Evolutionary conservation across 2,888 invertebrate species (phyloP).

Genomic region (Aleiodes alternator): DNA sequence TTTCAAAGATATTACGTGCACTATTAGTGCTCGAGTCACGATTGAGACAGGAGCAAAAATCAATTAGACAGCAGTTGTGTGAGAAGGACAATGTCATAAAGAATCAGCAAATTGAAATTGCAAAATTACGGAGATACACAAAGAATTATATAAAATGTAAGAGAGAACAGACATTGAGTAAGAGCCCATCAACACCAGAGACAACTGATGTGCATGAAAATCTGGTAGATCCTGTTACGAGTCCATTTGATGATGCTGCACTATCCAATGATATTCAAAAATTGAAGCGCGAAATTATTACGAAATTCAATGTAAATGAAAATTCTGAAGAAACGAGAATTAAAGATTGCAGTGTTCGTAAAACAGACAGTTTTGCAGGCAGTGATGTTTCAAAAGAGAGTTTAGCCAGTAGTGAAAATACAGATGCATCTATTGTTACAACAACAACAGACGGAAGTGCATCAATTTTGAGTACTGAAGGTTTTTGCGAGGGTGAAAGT

Average conservation of each 20-base stretch:
- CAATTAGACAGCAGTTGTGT: conserved; percentile 81
- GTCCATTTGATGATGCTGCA: conserved; percentile 55
- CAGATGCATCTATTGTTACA: conserved; percentile 81
- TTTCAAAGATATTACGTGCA: conserved; percentile 83
- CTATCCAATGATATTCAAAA: conserved; percentile 68
- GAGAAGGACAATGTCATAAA: conserved; percentile 85
- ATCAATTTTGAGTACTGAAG: conserved; percentile 71
- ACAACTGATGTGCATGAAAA: conserved; percentile 61
- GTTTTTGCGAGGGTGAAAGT: conserved; percentile 73
- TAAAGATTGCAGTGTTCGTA: conserved; percentile 63
- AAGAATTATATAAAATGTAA: conserved; percentile 80
- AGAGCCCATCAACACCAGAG: conserved; percentile 17
- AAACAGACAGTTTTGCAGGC: conserved; percentile 72
- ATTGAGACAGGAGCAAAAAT: conserved; percentile 84
- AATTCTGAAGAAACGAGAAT: conserved; percentile 38
- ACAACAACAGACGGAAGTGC: conserved; percentile 78
- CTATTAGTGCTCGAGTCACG: conserved; percentile 84
- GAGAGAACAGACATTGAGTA: conserved; percentile 70
- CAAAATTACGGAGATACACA: conserved; percentile 78
- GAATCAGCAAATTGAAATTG: conserved; percentile 83
- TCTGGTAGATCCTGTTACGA: conserved; percentile 43
- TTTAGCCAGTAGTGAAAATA: conserved; percentile 81
- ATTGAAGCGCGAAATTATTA: conserved; percentile 70
- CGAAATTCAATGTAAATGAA: conserved; percentile 61
- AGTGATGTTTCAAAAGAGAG: conserved; percentile 76